Base-by-base conservation (phyloP, 2,797 vertebrate species). In the Numenius phaeopus region DNA sequence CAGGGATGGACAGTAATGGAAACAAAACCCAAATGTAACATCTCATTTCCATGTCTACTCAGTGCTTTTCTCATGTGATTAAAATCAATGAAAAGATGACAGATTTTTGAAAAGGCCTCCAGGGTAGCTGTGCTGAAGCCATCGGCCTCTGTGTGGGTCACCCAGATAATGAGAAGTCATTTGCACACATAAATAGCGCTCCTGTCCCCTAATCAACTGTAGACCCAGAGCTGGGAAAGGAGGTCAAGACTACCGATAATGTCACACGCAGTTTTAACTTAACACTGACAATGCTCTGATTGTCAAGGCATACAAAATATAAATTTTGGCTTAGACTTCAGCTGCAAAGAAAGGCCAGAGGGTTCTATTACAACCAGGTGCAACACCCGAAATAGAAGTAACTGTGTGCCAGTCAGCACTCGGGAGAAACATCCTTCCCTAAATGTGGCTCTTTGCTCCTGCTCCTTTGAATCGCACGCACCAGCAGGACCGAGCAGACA, bases 301-400 rank as follows among this genome's bases (percentile, higher is more conserved):
- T 92, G 86, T 87, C 84, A 80, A 78, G 14, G 19, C 47, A 83
- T 37, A 65, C 37, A 47, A 64, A 89, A 75, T 34, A 82, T 3
- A 92, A 85, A 75, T 65, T 73, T 32, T 67, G 64, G 44, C 77
- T 93, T 87, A 37, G 81, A 55, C 72, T 83, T 57, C 7, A 23
- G 81, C 54, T 69, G 22, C 69, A 65, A 71, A 61, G 58, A 93
- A 95, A 91, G 42, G 92, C 42, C 46, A 65, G 1, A 9, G 57
- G 32, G 34, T 85, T 29, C 57, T 87, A 29, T 71, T 92, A 89
- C 55, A 57, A 57, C 54, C 58, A 78, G 76, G 54, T 89, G 69
- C 65, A 81, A 78, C 14, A 55, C 18, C 34, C 66, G 40, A 86
- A 96, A 95, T 62, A 95, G 81, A 91, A 71, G 39, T 24, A 92